Percentiles rank a stretch among this genome's conserved stretches.
These are phyloP conservation scores for Lytechinus pictus DNA, from an alignment of 35 echinoderm and acorn worm genomes.

Conservation along the genomic window DNA sequence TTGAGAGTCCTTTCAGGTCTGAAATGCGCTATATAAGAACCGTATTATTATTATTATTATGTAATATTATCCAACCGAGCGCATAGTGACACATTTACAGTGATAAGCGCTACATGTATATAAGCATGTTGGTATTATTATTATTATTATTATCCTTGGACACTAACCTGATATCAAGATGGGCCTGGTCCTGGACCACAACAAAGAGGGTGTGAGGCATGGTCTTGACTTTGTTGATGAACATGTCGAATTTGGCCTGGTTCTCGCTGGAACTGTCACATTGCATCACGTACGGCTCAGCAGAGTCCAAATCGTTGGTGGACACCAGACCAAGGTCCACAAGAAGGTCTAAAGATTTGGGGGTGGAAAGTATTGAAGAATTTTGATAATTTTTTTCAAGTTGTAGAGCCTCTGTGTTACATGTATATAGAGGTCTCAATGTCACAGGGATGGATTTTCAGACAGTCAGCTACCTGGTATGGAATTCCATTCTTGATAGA, in stretches of 20 bases:
- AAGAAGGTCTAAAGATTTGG: slow-evolving; percentile 56
- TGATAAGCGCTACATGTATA: no score
- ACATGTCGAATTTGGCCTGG: slow-evolving; percentile 86
- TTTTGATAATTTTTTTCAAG: no score
- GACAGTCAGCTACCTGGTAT: no score
- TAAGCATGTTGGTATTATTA: not conserved
- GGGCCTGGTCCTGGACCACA: slow-evolving; percentile 88
- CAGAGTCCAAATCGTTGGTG: slow-evolving; percentile 48
- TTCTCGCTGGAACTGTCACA: slow-evolving; percentile 73
- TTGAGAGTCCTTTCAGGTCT: no score
- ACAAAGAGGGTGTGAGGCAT: slow-evolving; percentile 94
- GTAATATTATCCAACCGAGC: no score
- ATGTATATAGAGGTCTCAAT: no score
- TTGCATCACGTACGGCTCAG: slow-evolving; percentile 85
- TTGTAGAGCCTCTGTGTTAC: no score
- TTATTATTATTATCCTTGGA: not conserved
- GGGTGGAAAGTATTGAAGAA: not conserved
- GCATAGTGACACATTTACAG: no score
- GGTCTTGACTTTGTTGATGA: slow-evolving; percentile 77
- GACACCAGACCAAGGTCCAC: slow-evolving; percentile 79
- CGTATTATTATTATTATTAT: no score
- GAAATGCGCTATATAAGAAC: no score
- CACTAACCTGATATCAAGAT: slow-evolving; percentile 77
- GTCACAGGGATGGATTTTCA: no score
- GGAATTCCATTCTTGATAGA: no score